A percentile compares a stretch with the other conserved stretches of the same genome.
phyloP scores from a whole-genome alignment of 2,113 vertebrate species.

The Kryptolebias marmoratus region DNA sequence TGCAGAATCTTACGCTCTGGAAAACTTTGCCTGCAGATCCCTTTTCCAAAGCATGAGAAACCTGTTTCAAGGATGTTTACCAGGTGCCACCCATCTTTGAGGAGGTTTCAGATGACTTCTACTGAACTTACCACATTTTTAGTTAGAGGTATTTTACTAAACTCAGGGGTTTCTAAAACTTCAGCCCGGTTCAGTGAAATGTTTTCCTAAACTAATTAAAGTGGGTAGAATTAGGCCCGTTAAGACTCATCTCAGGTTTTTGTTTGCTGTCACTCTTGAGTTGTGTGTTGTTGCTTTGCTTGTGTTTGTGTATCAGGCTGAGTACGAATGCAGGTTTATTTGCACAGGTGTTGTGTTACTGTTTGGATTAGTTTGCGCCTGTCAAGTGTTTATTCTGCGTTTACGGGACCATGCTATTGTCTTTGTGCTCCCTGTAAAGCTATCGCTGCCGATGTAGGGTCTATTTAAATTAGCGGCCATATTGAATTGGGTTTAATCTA shows the following conservation, averaged over 20 bases:
- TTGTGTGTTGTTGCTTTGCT: slow-evolving; percentile 38
- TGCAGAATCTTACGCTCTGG: slow-evolving; percentile 70
- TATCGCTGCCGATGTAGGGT: slow-evolving; percentile 33
- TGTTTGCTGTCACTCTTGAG: slow-evolving; percentile 49
- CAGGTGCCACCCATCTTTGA: slow-evolving; percentile 61
- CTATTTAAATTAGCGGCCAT: slow-evolving; percentile 25
- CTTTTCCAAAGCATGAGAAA: slow-evolving; percentile 67
- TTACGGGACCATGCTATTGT: slow-evolving; percentile 40
- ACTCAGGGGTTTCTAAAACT: background rate
- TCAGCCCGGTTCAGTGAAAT: slow-evolving; percentile 8
- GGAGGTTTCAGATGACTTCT: slow-evolving; percentile 35
- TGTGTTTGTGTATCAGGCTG: slow-evolving; percentile 53
- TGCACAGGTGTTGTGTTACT: slow-evolving; percentile 65
- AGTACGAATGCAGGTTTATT: slow-evolving; percentile 58
- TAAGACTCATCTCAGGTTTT: slow-evolving; percentile 56
- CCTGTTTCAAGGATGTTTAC: slow-evolving; percentile 75
- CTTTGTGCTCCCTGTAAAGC: slow-evolving; percentile 18
- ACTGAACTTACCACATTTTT: slow-evolving; percentile 54
- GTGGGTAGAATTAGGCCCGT: slow-evolving; percentile 55
- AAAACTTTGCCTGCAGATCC: slow-evolving; percentile 75
- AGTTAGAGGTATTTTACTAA: slow-evolving; percentile 23
- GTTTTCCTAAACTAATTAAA: slow-evolving; percentile 5
- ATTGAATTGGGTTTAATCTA: too few species aligned
- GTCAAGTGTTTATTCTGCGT: slow-evolving; percentile 37
- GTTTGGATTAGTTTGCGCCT: slow-evolving; percentile 37